Evolutionary conservation across 1,140 invertebrate genomes (phyloP).

Genomic region (Nasonia vitripennis): DNA sequence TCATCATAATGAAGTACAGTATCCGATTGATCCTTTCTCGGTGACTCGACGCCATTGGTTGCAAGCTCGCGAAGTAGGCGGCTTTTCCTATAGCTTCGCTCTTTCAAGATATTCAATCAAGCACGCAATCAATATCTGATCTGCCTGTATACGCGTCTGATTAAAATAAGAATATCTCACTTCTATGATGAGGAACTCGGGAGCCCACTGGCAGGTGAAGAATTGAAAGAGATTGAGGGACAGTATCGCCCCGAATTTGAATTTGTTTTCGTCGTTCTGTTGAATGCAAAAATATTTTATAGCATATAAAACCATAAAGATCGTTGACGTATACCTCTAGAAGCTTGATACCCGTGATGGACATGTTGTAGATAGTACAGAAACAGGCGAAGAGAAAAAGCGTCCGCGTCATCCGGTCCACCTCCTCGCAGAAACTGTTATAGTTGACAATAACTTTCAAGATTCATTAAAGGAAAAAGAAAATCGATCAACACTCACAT

Average conservation of each 20-base stretch:
- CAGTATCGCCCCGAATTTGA: neutral
- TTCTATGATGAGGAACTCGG: conserved; percentile 22
- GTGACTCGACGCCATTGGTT: neutral
- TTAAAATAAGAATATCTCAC: neutral
- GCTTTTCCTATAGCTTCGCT: conserved; percentile 14
- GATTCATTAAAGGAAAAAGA: too few species aligned
- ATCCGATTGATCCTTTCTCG: neutral
- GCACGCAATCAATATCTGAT: neutral
- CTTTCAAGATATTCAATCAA: neutral
- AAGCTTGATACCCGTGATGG: conserved; percentile 9
- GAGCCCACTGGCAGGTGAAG: conserved; percentile 32
- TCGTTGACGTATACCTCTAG: neutral
- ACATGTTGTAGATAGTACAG: conserved; percentile 11
- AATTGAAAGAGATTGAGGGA: conserved; percentile 23
- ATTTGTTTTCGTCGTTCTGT: neutral
- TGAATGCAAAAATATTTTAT: too few species aligned
- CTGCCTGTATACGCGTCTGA: neutral
- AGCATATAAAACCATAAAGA: too few species aligned
- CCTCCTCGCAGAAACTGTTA: conserved; percentile 17
- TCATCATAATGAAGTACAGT: conserved; percentile 19
- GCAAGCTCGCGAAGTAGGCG: conserved; percentile 22
- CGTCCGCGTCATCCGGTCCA: neutral
- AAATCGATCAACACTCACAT: neutral
- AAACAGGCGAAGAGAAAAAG: neutral
- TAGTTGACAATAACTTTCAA: too few species aligned